Conservation (phyloP, 2,888 invertebrate genomes). For the Apamea monoglypha region DNA sequence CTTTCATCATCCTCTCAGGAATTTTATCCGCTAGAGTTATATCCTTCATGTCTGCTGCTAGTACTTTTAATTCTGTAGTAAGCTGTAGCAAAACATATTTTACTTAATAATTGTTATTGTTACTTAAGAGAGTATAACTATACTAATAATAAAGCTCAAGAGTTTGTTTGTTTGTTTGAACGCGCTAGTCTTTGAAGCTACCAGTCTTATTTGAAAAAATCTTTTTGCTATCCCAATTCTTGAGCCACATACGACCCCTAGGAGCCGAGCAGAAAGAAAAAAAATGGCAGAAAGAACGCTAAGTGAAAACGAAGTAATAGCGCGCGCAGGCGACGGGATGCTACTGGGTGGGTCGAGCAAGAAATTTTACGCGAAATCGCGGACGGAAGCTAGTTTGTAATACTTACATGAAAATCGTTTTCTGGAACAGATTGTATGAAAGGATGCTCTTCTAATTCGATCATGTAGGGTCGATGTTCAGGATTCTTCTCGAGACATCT, state of each 20-base stretch:
- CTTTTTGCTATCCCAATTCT: too few species aligned
- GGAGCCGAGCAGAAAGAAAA: not conserved
- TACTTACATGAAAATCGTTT: constrained; percentile 94
- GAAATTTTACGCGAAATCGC: not conserved
- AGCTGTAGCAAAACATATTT: constrained; percentile 86
- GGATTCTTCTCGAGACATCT: constrained; percentile 96
- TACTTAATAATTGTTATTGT: not conserved
- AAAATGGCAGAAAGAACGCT: not conserved
- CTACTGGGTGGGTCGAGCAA: too few species aligned
- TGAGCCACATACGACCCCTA: too few species aligned
- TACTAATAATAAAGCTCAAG: not conserved
- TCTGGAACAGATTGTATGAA: constrained; percentile 94
- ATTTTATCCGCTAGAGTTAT: constrained; percentile 79
- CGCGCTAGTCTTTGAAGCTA: not conserved
- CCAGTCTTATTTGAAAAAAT: not conserved
- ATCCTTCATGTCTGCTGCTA: constrained; percentile 86
- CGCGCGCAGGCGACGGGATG: too few species aligned
- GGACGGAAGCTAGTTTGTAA: not conserved
- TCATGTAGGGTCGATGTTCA: constrained; percentile 95
- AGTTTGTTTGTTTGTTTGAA: not conserved
- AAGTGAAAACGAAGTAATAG: not conserved
- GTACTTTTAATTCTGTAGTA: constrained; percentile 92
- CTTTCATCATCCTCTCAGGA: constrained; percentile 88
- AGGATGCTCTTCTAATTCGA: constrained; percentile 96
- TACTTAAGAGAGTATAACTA: too few species aligned